Conservation (phyloP, 2,113 vertebrate genomes). For the Anguilla japonica region DNA sequence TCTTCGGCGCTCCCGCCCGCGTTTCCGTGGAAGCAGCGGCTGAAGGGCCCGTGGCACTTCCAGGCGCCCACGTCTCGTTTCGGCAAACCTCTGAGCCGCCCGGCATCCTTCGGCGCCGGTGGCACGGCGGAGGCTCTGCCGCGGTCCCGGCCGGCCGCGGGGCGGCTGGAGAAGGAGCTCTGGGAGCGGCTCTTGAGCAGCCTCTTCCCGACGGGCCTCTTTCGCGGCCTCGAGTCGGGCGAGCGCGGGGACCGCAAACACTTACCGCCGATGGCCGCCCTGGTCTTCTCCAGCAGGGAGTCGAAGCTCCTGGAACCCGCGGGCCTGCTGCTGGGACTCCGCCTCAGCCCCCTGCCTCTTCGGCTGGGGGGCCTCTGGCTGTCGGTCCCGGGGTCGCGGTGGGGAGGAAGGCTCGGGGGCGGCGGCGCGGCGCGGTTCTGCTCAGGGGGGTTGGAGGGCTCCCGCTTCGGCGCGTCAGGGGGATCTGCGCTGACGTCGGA, state of each 20-base stretch:
- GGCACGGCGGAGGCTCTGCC: conserved; percentile 69
- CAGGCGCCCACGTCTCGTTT: conserved; percentile 83
- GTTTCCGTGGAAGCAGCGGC: conserved; percentile 89
- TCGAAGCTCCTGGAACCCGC: conserved; percentile 73
- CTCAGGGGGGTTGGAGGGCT: conserved; percentile 77
- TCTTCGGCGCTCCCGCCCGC: conserved; percentile 70
- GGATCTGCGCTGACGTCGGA: conserved; percentile 74
- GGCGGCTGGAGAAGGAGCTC: conserved; percentile 77
- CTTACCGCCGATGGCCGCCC: conserved; percentile 65
- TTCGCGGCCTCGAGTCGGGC: conserved; percentile 72
- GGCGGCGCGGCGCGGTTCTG: conserved; percentile 74
- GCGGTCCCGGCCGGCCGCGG: conserved; percentile 61
- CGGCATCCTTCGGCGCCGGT: conserved; percentile 77
- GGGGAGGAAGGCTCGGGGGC: conserved; percentile 68
- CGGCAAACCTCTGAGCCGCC: conserved; percentile 76
- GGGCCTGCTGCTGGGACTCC: conserved; percentile 76
- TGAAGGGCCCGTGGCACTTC: conserved; percentile 90
- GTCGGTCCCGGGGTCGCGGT: conserved; percentile 70
- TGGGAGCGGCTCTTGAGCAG: conserved; percentile 91
- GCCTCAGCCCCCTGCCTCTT: conserved; percentile 75
- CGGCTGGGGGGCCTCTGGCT: conserved; percentile 75
- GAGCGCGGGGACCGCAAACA: conserved; percentile 70
- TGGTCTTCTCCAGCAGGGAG: conserved; percentile 75
- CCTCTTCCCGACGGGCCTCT: conserved; percentile 78
- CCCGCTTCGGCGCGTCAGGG: conserved; percentile 83